A percentile compares a stretch with the other conserved stretches of the same genome.
These are phyloP conservation scores for Emys orbicularis DNA, from an alignment of 2,797 vertebrate species.

Conservation along the genomic window DNA sequence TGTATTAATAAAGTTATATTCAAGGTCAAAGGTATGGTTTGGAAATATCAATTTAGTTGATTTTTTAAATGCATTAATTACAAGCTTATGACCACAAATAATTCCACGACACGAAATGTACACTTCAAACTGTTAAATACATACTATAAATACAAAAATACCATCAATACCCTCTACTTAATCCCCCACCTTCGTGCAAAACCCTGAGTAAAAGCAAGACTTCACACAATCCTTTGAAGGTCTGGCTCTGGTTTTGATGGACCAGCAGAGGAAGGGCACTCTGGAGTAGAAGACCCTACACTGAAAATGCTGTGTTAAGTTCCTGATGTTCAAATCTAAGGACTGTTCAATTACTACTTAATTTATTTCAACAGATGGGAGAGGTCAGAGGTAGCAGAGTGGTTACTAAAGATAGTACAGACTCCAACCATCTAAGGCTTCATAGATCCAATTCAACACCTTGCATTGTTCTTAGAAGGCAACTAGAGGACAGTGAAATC, in stretches of 20 bases:
- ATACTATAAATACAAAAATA: not conserved
- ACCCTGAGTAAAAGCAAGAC: not conserved
- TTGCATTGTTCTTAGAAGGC: not conserved
- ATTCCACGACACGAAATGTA: not conserved
- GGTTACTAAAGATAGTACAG: not conserved
- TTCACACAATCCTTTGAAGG: not conserved
- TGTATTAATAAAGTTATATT: constrained; percentile 71
- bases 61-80: not conserved
- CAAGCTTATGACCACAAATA: rapidly evolving
- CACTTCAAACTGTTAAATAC: not conserved
- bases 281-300: not conserved
- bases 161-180: rapidly evolving
- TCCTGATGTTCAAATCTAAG: not conserved
- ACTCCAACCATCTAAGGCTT: not conserved
- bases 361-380: not conserved
- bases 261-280: not conserved
- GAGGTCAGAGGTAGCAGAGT: not conserved
- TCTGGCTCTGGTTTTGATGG: not conserved
- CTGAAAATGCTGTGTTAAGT: not conserved
- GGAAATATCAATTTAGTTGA: not conserved
- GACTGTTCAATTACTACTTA: not conserved
- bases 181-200: not conserved
- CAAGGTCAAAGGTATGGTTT: not conserved
- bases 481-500: not conserved
- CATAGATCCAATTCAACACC: not conserved